Base-by-base conservation (phyloP, 1,140 invertebrate genomes). In the Drosophila sulfurigaster region DNA sequence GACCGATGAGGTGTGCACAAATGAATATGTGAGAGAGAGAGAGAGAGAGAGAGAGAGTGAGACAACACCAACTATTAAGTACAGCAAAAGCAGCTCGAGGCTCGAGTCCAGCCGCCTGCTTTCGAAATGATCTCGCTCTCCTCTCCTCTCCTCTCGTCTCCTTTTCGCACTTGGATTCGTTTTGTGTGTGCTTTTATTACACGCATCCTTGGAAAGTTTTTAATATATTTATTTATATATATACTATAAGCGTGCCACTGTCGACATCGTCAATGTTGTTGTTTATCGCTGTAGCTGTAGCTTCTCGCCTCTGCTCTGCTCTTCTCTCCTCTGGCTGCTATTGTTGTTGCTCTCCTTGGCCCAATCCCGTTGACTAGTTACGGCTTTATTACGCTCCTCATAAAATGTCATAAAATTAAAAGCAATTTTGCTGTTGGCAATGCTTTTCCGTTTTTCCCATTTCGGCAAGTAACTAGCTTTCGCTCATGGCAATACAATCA, bases 201-300 rank as follows among this genome's bases (percentile, higher is more conserved):
- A 68, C 52, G 60, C 64, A 82, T 80, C 83, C 80, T 88, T 83
- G 74, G 71, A 88, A 88, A 82, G 74, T 88, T 88, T 78, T 82
- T 80, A 82, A 88, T 88, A 88, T 75, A 75, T 82, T 87, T 87
- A 88, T 87, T 87, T 87, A 74, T 87, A 87, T 32, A 32, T 32
- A 32, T 32, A 32, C 5, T 32, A 32, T 72, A 82, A 87, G 60
- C 79, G 73, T 51, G 70, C 60, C 38, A 38, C 35, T 38, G 35
- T 38, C 35, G 35, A 46, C 43, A 46, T 30, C 80, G 56, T 87
- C 75, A 86, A 73, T 70, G 79, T 62, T 79, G 73, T 73, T 70
- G 73, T 75, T 70, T 63, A 75, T 70, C 35, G 67, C 54, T 32
- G 11, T 67, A 67, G 63, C 43, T 79, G 43, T 25, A 25, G 20